These are phyloP conservation scores for Drosophila rhopaloa DNA, from an alignment of 1,140 invertebrate species.

Conservation along the genomic window DNA sequence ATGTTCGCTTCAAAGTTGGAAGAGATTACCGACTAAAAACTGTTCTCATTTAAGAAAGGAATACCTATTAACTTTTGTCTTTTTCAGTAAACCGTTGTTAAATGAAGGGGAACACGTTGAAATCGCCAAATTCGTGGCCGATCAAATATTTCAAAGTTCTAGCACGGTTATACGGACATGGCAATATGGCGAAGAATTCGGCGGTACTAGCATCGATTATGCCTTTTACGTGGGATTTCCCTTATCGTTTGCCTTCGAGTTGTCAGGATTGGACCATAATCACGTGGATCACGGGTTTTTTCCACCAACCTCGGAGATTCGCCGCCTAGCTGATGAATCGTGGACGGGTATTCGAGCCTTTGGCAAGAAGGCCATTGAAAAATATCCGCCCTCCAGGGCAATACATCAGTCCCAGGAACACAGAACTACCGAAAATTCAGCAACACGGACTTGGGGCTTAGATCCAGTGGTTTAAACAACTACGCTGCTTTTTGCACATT, in stretches of 20 bases:
- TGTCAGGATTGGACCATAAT: slow-evolving; percentile 21
- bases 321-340: slow-evolving; percentile 22
- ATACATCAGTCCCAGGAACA: background rate
- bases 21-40: no score
- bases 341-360: slow-evolving; percentile 49
- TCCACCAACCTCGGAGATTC: slow-evolving; percentile 25
- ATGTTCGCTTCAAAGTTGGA: no score
- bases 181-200: slow-evolving; percentile 21
- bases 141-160: slow-evolving; percentile 2
- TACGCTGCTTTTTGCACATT: background rate
- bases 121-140: slow-evolving; percentile 27
- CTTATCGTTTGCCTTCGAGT: slow-evolving; percentile 38
- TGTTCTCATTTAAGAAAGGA: no score
- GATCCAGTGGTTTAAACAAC: background rate
- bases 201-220: slow-evolving; percentile 60
- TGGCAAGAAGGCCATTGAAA: slow-evolving; percentile 39
- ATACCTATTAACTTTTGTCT: background rate
- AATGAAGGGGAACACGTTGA: slow-evolving; percentile 23
- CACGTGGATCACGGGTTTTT: slow-evolving; percentile 27
- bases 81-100: background rate
- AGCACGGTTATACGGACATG: slow-evolving; percentile 14
- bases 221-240: slow-evolving; percentile 46
- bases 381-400: slow-evolving; percentile 20
- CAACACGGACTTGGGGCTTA: background rate
- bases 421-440: background rate